Evolutionary conservation across 2,888 invertebrate species (phyloP).

Genomic region (Diplazon laetatorius): DNA sequence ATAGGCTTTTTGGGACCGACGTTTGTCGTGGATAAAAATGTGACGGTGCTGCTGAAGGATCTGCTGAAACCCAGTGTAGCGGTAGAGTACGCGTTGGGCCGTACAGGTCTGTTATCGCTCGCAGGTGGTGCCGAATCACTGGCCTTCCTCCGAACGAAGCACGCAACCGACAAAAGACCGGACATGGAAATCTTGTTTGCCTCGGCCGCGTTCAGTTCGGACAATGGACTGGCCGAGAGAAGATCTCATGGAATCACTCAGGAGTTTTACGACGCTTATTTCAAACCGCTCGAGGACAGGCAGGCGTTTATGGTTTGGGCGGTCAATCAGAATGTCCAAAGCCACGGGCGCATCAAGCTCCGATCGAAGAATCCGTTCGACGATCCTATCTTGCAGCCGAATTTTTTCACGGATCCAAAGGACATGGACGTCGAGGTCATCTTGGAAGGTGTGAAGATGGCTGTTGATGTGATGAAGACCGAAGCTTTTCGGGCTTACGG

Average conservation of each 20-base stretch:
- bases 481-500: too few species aligned
- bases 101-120: slow-evolving; percentile 78
- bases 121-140: slow-evolving; percentile 82
- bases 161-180: slow-evolving; percentile 76
- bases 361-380: too few species aligned
- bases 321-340: too few species aligned
- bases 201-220: slow-evolving; percentile 83
- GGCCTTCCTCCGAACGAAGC: slow-evolving; percentile 81
- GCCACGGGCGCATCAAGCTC: too few species aligned
- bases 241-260: slow-evolving; percentile 78
- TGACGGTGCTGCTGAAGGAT: slow-evolving; percentile 83
- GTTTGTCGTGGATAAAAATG: slow-evolving; percentile 85
- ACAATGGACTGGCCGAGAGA: slow-evolving; percentile 80
- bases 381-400: too few species aligned
- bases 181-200: slow-evolving; percentile 83
- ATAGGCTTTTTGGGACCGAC: slow-evolving; percentile 87
- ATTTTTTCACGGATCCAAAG: too few species aligned
- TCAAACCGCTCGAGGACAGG: too few species aligned
- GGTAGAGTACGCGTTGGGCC: slow-evolving; percentile 78
- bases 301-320: too few species aligned
- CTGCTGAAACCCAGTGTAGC: slow-evolving; percentile 72
- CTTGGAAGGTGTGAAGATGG: too few species aligned
- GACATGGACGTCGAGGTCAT: too few species aligned
- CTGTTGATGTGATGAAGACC: too few species aligned
- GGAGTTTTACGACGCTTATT: slow-evolving; percentile 81